A percentile compares a stretch with the other conserved stretches of the same genome.
Evolutionary conservation across 2,113 vertebrate genomes (phyloP).

Genomic region (Dasyprocta punctata): DNA sequence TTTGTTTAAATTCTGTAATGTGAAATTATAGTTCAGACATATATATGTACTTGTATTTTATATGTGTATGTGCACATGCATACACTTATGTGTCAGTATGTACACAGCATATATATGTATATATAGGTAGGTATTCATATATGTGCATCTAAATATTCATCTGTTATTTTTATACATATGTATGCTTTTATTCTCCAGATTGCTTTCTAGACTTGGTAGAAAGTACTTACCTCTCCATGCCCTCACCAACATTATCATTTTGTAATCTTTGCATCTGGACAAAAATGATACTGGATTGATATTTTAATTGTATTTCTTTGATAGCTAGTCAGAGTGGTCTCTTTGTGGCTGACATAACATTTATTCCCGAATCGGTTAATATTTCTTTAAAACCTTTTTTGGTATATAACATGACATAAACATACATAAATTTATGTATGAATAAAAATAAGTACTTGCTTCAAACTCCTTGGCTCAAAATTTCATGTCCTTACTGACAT

Average conservation of each 20-base stretch:
- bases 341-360: neutral
- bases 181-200: constrained; percentile 14
- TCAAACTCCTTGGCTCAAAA: neutral
- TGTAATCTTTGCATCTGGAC: constrained; percentile 7
- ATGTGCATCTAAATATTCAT: neutral
- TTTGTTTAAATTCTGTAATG: neutral
- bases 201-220: constrained; percentile 15
- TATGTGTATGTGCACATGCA: neutral
- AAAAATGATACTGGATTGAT: constrained; percentile 10
- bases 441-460: neutral
- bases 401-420: neutral
- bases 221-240: neutral
- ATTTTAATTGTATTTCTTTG: constrained; percentile 35
- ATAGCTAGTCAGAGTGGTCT: neutral
- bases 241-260: neutral
- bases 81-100: neutral
- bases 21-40: neutral
- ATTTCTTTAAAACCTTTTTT: constrained; percentile 42
- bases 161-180: neutral
- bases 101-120: neutral
- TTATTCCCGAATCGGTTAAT: neutral
- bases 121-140: neutral
- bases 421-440: neutral
- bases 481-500: neutral
- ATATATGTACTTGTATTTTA: neutral